Evolutionary conservation across 2,797 vertebrate genomes (phyloP).

Genomic region (Sebastiscus tertius): DNA sequence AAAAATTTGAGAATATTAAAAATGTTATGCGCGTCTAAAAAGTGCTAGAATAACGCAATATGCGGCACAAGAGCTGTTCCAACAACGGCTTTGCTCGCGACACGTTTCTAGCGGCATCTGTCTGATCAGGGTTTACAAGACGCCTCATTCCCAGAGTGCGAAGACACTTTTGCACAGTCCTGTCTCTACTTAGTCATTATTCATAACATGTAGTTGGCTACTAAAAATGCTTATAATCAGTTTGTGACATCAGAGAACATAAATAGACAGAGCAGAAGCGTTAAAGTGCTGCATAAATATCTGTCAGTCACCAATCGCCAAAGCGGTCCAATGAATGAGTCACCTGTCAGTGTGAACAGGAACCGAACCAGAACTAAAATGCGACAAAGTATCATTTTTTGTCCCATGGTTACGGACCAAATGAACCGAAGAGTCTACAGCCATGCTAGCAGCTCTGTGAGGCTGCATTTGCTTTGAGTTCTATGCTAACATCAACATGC

Average conservation of each 20-base stretch:
- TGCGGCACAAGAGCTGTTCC: too few relatives aligned
- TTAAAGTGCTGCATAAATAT: too few relatives aligned
- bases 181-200: neutral
- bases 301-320: too few relatives aligned
- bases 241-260: neutral
- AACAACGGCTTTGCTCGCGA: too few relatives aligned
- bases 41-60: too few relatives aligned
- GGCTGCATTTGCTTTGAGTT: neutral
- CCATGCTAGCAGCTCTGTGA: neutral
- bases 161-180: too few relatives aligned
- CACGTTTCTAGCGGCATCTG: too few relatives aligned
- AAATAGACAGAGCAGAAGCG: neutral
- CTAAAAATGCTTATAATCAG: neutral
- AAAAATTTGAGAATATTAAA: accelerated
- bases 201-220: neutral
- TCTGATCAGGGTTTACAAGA: too few relatives aligned
- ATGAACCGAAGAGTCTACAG: too few relatives aligned
- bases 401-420: neutral
- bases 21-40: neutral
- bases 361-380: neutral
- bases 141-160: too few relatives aligned
- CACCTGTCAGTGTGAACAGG: neutral
- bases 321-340: neutral
- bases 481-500: neutral
- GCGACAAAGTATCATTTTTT: neutral